Evolutionary conservation across 2,113 vertebrate species (phyloP), one percentile per base, ranked within the genome.

Genomic region (Phaethon lepturus): DNA sequence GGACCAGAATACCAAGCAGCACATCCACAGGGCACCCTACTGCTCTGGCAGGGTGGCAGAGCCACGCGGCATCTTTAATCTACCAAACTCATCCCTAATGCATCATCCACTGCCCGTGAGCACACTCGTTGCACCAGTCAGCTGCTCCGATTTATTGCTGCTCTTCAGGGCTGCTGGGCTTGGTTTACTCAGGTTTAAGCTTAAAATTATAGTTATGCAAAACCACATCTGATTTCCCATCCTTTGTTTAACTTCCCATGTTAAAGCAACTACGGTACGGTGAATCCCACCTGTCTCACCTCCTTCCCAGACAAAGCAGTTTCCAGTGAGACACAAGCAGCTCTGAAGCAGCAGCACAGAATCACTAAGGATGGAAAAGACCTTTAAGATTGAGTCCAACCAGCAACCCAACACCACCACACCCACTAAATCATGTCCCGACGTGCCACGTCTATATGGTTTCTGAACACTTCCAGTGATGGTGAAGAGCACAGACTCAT

Each of bases 191-290:
- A 73, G 24, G 55, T 49, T 52, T 31, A 42, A 45, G 33, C 9
- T 88, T 66, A 31, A 56, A 78, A 74, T 47, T 33, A 73, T 2
- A 17, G 1, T 50, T 68, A 62, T 5, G 0, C 28, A 60, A 66
- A 82, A 69, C 75, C 25, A 49, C 20, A 47, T 17, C 24, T 1
- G 0, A 74, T n/a, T 88, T 82, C 50, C 25, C 40, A 38, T 7
- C 13, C 33, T 42, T 42, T 74, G 17, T 25, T 55, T 55, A 68
- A 69, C 44, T 81, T 81, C 15, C 28, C 28, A 3, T 9, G 3
- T 20, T 56, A 66, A 81, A 69, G 45, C 45, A 82, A 11, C 16
- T 40, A 47, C 0, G 0, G 4, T 8, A n/a, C 5, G 3, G 40
- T 6, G 75, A 62, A 28, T 17, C 13, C 29, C 45, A 35, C 2